These are phyloP conservation scores for Dryobota labecula DNA, from an alignment of 2,888 invertebrate species.

Conservation along the genomic window DNA sequence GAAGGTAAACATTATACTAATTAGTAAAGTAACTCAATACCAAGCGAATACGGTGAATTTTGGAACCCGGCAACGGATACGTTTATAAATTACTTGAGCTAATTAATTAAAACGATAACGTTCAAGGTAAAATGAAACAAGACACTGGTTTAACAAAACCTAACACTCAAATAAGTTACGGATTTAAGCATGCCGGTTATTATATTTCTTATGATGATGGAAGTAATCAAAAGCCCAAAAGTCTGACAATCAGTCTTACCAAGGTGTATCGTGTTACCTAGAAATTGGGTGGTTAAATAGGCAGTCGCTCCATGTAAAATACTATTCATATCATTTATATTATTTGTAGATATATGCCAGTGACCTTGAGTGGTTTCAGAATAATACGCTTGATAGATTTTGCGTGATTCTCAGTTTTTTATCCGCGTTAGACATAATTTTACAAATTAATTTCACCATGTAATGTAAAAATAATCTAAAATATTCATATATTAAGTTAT, in stretches of 20 bases:
- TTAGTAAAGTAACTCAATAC: constrained; percentile 21
- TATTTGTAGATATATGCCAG: no score
- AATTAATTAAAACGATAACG: constrained; percentile 20
- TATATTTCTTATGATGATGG: not conserved
- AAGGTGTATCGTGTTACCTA: not conserved
- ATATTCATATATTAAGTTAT: no score
- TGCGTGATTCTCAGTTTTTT: no score
- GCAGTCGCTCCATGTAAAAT: not conserved
- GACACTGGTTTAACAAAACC: not conserved
- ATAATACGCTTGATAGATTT: no score
- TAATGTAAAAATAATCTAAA: no score
- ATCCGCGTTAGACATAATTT: no score
- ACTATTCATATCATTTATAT: not conserved
- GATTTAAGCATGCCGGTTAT: not conserved
- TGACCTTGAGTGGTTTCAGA: no score
- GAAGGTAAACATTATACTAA: constrained; percentile 24
- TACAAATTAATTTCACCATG: no score
- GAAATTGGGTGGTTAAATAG: not conserved
- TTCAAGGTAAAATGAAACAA: constrained; percentile 16
- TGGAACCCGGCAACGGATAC: constrained; percentile 22
- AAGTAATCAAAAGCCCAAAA: not conserved
- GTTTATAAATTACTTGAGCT: constrained; percentile 28
- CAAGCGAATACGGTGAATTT: constrained; percentile 18
- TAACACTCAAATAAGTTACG: not conserved
- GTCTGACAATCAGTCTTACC: not conserved